Evolutionary conservation across 2,888 invertebrate genomes (phyloP).

Genomic region (Coelogynopora nodosa): DNA sequence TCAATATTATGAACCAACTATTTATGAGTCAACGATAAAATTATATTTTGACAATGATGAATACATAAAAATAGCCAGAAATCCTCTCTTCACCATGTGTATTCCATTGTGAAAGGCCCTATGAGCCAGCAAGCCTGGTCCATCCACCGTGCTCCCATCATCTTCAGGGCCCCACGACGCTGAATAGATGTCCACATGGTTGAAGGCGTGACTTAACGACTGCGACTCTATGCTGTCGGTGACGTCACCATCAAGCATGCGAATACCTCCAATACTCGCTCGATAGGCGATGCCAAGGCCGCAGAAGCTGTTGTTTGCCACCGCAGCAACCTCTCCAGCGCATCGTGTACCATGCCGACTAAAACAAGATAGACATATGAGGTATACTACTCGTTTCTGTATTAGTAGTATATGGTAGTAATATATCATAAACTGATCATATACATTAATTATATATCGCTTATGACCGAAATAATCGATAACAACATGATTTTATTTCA

Average conservation of each 20-base stretch:
- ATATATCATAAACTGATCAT: no score
- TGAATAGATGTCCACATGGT: slow-evolving; percentile 96
- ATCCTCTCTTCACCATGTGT: neutral
- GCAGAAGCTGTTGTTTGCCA: slow-evolving; percentile 88
- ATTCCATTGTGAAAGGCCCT: slow-evolving; percentile 72
- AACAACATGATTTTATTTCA: no score
- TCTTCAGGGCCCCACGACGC: slow-evolving; percentile 97
- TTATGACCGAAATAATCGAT: no score
- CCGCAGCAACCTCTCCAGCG: slow-evolving; percentile 91
- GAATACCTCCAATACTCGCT: slow-evolving; percentile 74
- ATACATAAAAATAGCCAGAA: no score
- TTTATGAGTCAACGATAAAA: no score
- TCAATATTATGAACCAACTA: no score
- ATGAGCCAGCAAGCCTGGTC: slow-evolving; percentile 88
- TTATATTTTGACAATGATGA: no score
- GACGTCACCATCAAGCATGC: slow-evolving; percentile 95
- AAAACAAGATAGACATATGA: neutral
- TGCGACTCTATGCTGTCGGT: slow-evolving; percentile 96
- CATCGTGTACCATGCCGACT: slow-evolving; percentile 80
- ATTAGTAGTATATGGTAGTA: no score
- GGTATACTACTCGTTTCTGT: no score
- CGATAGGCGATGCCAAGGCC: slow-evolving; percentile 94
- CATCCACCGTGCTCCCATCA: slow-evolving; percentile 94
- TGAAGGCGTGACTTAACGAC: slow-evolving; percentile 84
- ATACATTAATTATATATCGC: no score